These are phyloP conservation scores for Trisateles emortualis DNA, from an alignment of 2,888 invertebrate species.

Conservation along the genomic window DNA sequence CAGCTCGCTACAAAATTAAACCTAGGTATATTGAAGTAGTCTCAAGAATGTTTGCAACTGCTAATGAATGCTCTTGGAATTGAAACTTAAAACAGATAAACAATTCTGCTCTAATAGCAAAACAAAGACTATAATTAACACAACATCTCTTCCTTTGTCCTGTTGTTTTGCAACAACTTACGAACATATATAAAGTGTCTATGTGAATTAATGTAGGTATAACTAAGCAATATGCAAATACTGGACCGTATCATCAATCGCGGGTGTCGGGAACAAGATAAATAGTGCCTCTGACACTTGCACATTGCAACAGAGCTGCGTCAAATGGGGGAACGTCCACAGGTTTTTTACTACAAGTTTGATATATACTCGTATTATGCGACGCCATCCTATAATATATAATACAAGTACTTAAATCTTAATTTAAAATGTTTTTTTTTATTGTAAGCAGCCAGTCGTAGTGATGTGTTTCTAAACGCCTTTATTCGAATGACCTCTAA, in stretches of 20 bases:
- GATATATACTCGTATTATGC: too few species aligned
- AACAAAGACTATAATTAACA: too few species aligned
- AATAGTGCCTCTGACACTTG: slow-evolving; percentile 65
- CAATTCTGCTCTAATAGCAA: too few species aligned
- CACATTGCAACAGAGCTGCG: slow-evolving; percentile 50
- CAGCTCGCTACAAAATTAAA: too few species aligned
- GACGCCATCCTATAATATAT: neutral
- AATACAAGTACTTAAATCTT: neutral
- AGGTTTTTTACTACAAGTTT: slow-evolving; percentile 23
- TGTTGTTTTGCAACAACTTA: too few species aligned
- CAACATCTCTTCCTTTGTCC: too few species aligned
- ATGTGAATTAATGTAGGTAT: slow-evolving; percentile 31
- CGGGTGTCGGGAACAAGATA: slow-evolving; percentile 64
- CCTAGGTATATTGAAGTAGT: neutral
- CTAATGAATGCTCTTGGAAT: neutral
- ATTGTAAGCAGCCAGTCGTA: too few species aligned
- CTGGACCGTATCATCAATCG: slow-evolving; percentile 64
- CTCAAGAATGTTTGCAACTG: neutral
- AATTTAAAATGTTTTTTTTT: neutral
- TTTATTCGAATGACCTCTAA: too few species aligned
- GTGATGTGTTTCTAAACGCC: too few species aligned
- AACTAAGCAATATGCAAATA: slow-evolving; percentile 69
- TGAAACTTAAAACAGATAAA: neutral
- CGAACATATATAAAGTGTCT: too few species aligned
- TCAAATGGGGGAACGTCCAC: slow-evolving; percentile 24